Evolutionary conservation across 92 coral and sea anemone genomes (phyloP), one percentile per base, ranked within the genome.

Genomic region (Umimayanthus chanpuru): DNA sequence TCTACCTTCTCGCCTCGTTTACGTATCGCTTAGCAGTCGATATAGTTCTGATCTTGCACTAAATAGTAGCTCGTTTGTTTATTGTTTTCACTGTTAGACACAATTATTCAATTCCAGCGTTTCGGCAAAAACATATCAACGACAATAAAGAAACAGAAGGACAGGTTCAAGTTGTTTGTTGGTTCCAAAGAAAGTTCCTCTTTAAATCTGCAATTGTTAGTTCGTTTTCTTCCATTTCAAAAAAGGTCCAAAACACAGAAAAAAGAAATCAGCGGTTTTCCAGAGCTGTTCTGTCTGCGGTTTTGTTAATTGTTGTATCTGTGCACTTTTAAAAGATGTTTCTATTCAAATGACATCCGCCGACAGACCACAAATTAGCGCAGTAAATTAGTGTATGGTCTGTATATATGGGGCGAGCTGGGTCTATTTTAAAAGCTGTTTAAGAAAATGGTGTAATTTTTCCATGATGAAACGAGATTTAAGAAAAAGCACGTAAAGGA

Each of bases 311-410:
- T 83, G 87, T 72, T 83, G 21, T 81, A 81, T 66, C 86, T 64
- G 56, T 81, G 86, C 66, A 28, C 25, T 26, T 47, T n/a, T n/a
- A n/a, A 83, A 83, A 83, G 78, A 81, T 83, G 77, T 70, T 83
- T 83, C 74, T 70, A 47, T 83, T 83, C 77, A 71, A 65, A 68
- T 30, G 36, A 70, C 87, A 83, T 83, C 87, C 87, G 87, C 64
- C 43, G 41, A 26, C 23, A 25, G 65, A 83, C 87, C 87, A 65
- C 87, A 83, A 80, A n/a, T 30, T 80, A 53, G 28, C 55, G 39
- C 49, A 67, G 41, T 44, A 67, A 11, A 43, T 29, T 82, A 29
- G 26, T 21, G 7, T 9, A 12, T 55, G 28, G n/a, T 2, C 36
- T 32, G 2, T 32, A 15, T n/a, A n/a, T n/a, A n/a, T n/a, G 44